Conservation (phyloP, 2,113 vertebrate genomes). For the Casuarius casuarius region DNA sequence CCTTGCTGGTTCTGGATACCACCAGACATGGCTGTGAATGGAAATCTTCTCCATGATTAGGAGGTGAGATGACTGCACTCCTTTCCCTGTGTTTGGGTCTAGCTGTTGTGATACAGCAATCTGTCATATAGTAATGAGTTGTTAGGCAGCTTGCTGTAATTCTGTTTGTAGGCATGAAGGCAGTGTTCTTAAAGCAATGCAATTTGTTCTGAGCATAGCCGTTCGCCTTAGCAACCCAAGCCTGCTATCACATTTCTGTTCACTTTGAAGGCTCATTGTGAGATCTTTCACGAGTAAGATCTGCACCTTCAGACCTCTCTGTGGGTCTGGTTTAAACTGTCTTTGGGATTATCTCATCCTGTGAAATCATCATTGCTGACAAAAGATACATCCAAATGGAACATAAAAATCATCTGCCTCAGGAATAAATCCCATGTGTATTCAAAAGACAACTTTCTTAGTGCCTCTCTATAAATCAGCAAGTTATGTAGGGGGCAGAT, state of each 20-base stretch:
- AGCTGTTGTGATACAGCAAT: not conserved
- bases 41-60: not conserved
- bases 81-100: not conserved
- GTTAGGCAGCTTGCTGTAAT: not conserved
- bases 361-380: not conserved
- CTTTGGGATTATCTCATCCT: not conserved
- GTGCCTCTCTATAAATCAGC: not conserved
- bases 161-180: not conserved
- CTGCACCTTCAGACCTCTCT: not conserved
- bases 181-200: not conserved
- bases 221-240: not conserved
- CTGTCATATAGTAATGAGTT: not conserved
- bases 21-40: rapidly evolving
- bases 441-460: not conserved
- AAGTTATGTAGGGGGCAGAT: not conserved
- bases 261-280: not conserved
- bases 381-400: not conserved
- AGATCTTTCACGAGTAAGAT: slow-evolving; percentile 12
- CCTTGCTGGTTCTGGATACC: not conserved
- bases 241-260: not conserved
- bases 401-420: not conserved
- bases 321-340: not conserved
- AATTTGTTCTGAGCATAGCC: not conserved
- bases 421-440: not conserved
- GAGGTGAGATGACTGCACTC: not conserved